Evolutionary conservation across 2,113 vertebrate species (phyloP).

Genomic region (Anguilla japonica): DNA sequence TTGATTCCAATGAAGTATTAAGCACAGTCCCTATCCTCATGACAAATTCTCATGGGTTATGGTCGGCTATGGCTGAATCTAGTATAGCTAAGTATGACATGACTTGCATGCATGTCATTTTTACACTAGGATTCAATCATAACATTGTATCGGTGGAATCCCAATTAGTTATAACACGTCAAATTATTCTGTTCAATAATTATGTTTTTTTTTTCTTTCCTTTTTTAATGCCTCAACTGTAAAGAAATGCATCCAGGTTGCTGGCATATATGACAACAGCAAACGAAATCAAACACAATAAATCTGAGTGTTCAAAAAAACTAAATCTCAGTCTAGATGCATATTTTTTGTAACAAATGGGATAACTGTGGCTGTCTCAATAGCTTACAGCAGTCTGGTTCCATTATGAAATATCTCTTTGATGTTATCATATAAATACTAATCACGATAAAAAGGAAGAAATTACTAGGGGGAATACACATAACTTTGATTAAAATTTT

Average conservation of each 20-base stretch:
- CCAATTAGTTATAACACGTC: too few species aligned
- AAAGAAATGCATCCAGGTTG: too few species aligned
- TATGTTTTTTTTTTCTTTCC: too few species aligned
- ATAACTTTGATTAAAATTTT: conserved; percentile 47
- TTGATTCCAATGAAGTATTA: neutral
- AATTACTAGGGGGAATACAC: conserved; percentile 17
- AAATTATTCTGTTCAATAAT: too few species aligned
- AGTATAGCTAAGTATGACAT: too few species aligned
- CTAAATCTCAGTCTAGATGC: neutral
- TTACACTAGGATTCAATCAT: too few species aligned
- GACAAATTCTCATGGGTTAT: too few species aligned
- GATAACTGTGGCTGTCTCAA: conserved; percentile 27
- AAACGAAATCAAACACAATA: neutral
- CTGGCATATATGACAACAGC: neutral
- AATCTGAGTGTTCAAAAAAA: neutral
- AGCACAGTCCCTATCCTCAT: too few species aligned
- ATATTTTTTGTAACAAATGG: neutral
- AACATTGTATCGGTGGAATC: too few species aligned
- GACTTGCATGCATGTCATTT: too few species aligned
- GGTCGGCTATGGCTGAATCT: too few species aligned
- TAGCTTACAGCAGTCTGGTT: conserved; percentile 14
- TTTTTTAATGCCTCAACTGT: too few species aligned
- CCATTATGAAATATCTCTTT: conserved; percentile 29
- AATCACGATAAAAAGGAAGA: conserved; percentile 36
- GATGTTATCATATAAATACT: conserved; percentile 27